Conservation (phyloP, 2,888 invertebrate species). For the Tetranychus piercei region DNA sequence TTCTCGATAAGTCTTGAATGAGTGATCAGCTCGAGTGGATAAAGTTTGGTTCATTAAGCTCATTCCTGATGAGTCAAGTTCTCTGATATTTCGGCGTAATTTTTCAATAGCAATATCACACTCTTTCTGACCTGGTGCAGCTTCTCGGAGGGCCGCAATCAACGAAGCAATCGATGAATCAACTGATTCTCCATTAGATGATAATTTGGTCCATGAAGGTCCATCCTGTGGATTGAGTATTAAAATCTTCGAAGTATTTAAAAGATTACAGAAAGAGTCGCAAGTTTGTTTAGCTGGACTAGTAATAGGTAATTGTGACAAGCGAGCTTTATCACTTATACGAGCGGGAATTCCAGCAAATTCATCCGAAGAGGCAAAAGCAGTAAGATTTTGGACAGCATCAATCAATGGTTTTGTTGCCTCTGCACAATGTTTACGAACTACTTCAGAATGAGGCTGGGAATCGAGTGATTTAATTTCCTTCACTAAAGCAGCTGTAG, state of each 20-base stretch:
- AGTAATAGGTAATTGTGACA: conserved; percentile 69
- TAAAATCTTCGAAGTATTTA: conserved; percentile 68
- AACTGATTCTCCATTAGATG: conserved; percentile 79
- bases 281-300: conserved; percentile 58
- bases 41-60: conserved; percentile 68
- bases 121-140: conserved; percentile 76
- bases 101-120: conserved; percentile 65
- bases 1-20: conserved; percentile 37
- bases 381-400: conserved; percentile 74
- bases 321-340: conserved; percentile 62
- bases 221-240: conserved; percentile 77
- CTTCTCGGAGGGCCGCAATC: conserved; percentile 65
- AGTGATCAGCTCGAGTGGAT: conserved; percentile 46
- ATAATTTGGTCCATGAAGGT: conserved; percentile 79
- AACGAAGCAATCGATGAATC: conserved; percentile 89
- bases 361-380: conserved; percentile 81
- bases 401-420: conserved; percentile 69
- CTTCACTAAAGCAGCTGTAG: conserved; percentile 78
- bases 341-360: conserved; percentile 79
- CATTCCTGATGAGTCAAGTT: conserved; percentile 67
- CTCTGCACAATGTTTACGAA: conserved; percentile 49
- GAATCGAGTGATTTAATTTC: conserved; percentile 64
- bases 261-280: conserved; percentile 72
- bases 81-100: conserved; percentile 52
- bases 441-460: conserved; percentile 54